Base-by-base conservation (phyloP, 1,140 invertebrate genomes). In the Drosophila azteca region DNA sequence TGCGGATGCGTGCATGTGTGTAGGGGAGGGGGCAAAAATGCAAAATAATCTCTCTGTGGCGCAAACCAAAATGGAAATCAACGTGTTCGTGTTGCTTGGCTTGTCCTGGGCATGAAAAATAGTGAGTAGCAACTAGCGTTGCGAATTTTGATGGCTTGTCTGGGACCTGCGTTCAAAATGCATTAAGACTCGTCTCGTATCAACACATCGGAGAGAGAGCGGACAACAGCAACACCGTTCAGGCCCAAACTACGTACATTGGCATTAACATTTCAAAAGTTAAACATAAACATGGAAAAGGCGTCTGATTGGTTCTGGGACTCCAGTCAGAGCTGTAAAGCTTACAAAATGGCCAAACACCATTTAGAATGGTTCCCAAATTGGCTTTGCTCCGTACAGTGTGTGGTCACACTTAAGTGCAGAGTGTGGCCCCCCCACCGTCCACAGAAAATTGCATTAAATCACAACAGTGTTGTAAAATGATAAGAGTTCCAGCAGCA, bases 251-350 rank as follows among this genome's bases (percentile, higher is more conserved):
- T 63, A 59, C 52, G 65, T 62, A 54, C 54, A 1, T 20, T 1
- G 17, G 60, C 66, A 80, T 80, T 76, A 74, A 82, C 79, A 82
- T 77, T 82, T 82, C 77, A 78, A 82, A 77, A 65, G 72, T 81
- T 80, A 72, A 82, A 77, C 64, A 77, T 65, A 82, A 82, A 81
- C 78, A 81, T 77, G 79, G 52, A 73, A 73, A 52, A 58, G 69
- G 54, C 63, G 55, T 52, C 64, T 71, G 50, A 24, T 65, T 68
- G 63, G 64, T 55, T 68, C 63, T 65, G 63, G 43, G 35, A 11
- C 17, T 20, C 44, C 68, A 31, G 53, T 51, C 68, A 76, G 73
- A 79, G 76, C 68, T 66, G 77, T 22, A 57, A 52, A 48, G 17
- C 65, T 48, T 24, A 39, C 41, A 62, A 57, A 52, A 68, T 59